A percentile compares a stretch with the other conserved stretches of the same genome.
These are phyloP conservation scores for Protophormia terraenovae DNA, from an alignment of 2,888 invertebrate genomes.

Conservation along the genomic window DNA sequence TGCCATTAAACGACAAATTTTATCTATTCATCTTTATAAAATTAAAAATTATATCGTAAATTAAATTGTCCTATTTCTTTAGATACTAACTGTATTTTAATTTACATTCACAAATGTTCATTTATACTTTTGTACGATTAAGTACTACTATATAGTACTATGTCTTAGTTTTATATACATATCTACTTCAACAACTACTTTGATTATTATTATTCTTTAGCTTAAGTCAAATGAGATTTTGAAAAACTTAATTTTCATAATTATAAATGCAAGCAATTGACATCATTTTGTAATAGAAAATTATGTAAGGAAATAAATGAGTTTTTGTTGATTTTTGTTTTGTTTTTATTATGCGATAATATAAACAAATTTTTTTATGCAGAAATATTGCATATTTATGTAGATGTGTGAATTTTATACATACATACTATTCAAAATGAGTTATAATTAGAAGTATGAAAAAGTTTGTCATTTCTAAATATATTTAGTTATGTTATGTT, in stretches of 20 bases:
- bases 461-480: too few relatives aligned
- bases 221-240: slow-evolving; percentile 43
- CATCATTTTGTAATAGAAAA: slow-evolving; percentile 31
- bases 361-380: slow-evolving; percentile 2
- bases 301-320: slow-evolving; percentile 28
- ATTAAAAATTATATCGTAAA: not conserved
- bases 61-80: not conserved
- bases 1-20: too few relatives aligned
- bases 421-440: too few relatives aligned
- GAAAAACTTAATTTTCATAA: slow-evolving; percentile 53
- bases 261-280: slow-evolving; percentile 51
- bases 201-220: slow-evolving; percentile 27
- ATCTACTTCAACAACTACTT: slow-evolving; percentile 1
- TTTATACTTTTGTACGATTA: not conserved
- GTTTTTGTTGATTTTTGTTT: too few relatives aligned
- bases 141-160: not conserved
- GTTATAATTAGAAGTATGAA: too few relatives aligned
- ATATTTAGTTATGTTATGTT: too few relatives aligned
- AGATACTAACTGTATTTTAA: slow-evolving; percentile 13
- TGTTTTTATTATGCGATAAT: not conserved
- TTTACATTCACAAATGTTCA: slow-evolving; percentile 7
- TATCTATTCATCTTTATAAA: not conserved
- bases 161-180: slow-evolving; percentile 23
- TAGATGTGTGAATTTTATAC: too few relatives aligned
- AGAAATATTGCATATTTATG: too few relatives aligned